Conservation (phyloP, 2,888 invertebrate species). For the Ashinkailepas kermadecensis region DNA sequence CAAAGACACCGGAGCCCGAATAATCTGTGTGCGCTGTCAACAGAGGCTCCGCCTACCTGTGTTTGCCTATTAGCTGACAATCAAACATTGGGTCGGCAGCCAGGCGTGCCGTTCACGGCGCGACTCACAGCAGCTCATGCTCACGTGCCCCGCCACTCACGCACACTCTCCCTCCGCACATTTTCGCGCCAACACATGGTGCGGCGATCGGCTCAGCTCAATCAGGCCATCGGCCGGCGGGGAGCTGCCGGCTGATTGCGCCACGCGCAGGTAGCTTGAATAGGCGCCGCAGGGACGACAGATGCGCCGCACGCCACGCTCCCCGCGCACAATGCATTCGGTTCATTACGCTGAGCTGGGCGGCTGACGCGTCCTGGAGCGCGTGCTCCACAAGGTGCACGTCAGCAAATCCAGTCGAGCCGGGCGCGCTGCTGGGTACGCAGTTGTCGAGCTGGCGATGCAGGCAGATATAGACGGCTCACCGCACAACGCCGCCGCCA, state of each 20-base stretch:
- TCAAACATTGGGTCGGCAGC: background rate
- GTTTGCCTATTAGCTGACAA: constrained; percentile 18
- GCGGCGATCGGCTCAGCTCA: constrained; percentile 11
- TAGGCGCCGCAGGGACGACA: background rate
- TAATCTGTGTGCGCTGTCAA: constrained; percentile 16
- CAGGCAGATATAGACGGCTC: too few relatives aligned
- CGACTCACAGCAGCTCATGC: background rate
- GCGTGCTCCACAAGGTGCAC: background rate
- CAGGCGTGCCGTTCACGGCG: too few relatives aligned
- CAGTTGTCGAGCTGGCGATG: too few relatives aligned
- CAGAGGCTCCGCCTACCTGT: constrained; percentile 2
- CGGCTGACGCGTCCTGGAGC: background rate
- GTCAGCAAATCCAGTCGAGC: background rate
- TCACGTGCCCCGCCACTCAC: background rate
- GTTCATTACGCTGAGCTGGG: background rate
- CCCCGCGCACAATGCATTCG: background rate
- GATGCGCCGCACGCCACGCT: background rate
- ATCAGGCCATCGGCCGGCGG: background rate
- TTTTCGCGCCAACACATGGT: background rate
- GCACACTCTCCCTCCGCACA: background rate
- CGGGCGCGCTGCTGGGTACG: background rate
- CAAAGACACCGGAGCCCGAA: constrained; percentile 21
- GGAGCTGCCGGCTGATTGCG: background rate
- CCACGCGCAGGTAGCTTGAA: constrained; percentile 13
- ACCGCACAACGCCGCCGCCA: too few relatives aligned